Evolutionary conservation across 2,797 vertebrate species (phyloP).

Genomic region (Hydrophis major): DNA sequence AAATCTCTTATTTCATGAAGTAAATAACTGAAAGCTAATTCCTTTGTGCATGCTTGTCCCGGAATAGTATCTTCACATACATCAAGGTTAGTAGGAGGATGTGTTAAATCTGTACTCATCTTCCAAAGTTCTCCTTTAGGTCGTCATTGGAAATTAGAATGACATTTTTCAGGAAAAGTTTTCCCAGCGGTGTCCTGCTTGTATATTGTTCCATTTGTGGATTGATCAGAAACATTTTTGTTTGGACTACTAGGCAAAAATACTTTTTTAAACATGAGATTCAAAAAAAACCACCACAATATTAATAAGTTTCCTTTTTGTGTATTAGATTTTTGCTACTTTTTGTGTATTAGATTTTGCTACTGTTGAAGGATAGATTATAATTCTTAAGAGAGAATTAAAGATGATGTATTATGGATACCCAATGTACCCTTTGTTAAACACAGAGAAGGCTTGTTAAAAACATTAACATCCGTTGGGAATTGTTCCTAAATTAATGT

Average conservation of each 20-base stretch:
- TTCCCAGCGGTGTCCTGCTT: neutral
- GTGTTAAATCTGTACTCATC: neutral
- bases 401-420: neutral
- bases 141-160: neutral
- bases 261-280: neutral
- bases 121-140: neutral
- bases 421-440: neutral
- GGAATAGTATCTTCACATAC: neutral
- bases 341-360: neutral
- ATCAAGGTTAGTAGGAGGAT: neutral
- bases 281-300: neutral
- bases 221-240: neutral
- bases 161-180: neutral
- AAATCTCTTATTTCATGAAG: neutral
- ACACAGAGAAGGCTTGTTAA: neutral
- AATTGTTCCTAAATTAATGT: conserved; percentile 14
- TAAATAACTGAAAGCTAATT: neutral
- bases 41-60: neutral
- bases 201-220: neutral
- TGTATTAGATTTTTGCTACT: neutral
- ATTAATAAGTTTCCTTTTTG: neutral
- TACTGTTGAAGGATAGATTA: neutral
- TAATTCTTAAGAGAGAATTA: neutral
- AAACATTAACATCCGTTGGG: neutral
- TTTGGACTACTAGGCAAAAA: neutral